Evolutionary conservation across 2,888 invertebrate species (phyloP).

Genomic region (Kuschelorhynchus macadamiae): DNA sequence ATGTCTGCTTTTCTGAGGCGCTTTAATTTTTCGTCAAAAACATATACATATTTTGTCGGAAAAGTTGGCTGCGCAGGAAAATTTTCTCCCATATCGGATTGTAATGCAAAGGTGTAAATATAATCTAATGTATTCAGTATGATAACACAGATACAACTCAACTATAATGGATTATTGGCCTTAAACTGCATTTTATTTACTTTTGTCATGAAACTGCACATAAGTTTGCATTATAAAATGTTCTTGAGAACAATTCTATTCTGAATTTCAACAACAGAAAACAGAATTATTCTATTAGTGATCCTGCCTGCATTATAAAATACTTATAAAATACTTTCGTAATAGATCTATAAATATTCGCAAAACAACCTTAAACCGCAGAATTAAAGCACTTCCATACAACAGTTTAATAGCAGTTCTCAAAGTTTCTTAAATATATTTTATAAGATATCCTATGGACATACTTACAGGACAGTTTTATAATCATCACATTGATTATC

Average conservation of each 20-base stretch:
- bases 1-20: slow-evolving; percentile 4
- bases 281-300: neutral
- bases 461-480: slow-evolving; percentile 15
- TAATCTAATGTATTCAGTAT: slow-evolving; percentile 13
- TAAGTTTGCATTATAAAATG: neutral
- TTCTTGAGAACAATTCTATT: neutral
- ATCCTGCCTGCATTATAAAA: slow-evolving; percentile 10
- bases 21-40: slow-evolving; percentile 15
- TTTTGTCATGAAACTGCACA: no score
- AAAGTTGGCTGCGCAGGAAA: slow-evolving; percentile 12
- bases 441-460: slow-evolving; percentile 2
- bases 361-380: slow-evolving; percentile 4
- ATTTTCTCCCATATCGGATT: slow-evolving; percentile 1
- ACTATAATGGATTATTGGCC: neutral
- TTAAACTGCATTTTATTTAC: no score
- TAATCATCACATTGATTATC: slow-evolving; percentile 5
- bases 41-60: no score
- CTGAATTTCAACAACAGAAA: neutral
- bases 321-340: slow-evolving; percentile 6
- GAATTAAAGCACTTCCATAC: slow-evolving; percentile 4
- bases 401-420: slow-evolving; percentile 7
- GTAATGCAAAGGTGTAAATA: neutral
- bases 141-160: neutral
- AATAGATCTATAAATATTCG: slow-evolving; percentile 9
- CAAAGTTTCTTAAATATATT: slow-evolving; percentile 20